These are phyloP conservation scores for Nasonia oneida DNA, from an alignment of 2,888 invertebrate genomes.

Conservation along the genomic window DNA sequence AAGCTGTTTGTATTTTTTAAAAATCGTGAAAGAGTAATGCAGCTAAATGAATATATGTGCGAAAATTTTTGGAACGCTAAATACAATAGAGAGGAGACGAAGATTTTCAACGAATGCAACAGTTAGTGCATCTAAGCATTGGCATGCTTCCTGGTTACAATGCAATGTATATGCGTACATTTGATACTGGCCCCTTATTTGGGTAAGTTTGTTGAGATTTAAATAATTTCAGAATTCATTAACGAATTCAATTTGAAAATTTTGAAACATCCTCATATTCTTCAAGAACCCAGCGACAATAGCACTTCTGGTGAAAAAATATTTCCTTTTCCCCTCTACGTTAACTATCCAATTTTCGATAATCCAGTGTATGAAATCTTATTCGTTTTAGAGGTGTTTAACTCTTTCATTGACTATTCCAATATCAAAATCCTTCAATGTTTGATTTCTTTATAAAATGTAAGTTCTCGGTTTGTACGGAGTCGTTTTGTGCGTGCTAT, in stretches of 20 bases:
- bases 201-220: constrained; percentile 62
- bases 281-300: constrained; percentile 60
- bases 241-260: not conserved
- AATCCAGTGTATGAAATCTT: constrained; percentile 65
- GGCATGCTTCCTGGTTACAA: constrained; percentile 53
- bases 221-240: not conserved
- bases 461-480: constrained; percentile 45
- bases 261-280: not conserved
- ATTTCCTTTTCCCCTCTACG: constrained; percentile 64
- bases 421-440: not conserved
- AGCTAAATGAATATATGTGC: constrained; percentile 66
- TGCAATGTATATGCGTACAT: constrained; percentile 64
- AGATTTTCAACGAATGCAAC: constrained; percentile 64
- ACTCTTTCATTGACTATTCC: not conserved
- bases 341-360: constrained; percentile 59
- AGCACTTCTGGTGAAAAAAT: constrained; percentile 58
- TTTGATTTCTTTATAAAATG: not conserved
- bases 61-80: constrained; percentile 64
- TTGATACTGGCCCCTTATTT: constrained; percentile 65
- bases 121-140: constrained; percentile 58
- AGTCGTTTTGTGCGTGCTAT: constrained; percentile 23
- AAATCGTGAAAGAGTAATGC: constrained; percentile 63
- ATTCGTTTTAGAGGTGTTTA: constrained; percentile 62
- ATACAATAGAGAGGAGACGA: constrained; percentile 61
- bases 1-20: constrained; percentile 64